Percentiles rank a stretch among this genome's conserved stretches.
These are phyloP conservation scores for Hyalella azteca DNA, from an alignment of 2,888 invertebrate species.

Conservation along the genomic window DNA sequence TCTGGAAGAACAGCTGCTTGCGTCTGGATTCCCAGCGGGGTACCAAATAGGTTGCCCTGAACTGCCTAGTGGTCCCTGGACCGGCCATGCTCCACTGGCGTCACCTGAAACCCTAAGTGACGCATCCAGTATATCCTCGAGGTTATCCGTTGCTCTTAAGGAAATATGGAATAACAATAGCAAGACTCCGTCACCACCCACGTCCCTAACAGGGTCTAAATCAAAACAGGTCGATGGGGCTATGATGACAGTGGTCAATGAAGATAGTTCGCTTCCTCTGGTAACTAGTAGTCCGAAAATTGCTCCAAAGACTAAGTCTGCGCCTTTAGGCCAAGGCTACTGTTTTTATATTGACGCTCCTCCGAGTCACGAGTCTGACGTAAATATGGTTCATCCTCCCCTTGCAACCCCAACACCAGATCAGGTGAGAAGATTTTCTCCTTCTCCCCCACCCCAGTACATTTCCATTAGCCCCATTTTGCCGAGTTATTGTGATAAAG, in stretches of 20 bases:
- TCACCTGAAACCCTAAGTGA: constrained; percentile 83
- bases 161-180: constrained; percentile 39
- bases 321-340: constrained; percentile 52
- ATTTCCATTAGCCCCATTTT: constrained; percentile 56
- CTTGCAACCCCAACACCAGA: constrained; percentile 45
- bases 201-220: constrained; percentile 12
- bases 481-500: constrained; percentile 30
- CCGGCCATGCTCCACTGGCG: constrained; percentile 77
- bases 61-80: constrained; percentile 70
- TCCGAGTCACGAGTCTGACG: constrained; percentile 29
- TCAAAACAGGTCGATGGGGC: background rate
- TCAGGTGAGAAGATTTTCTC: constrained; percentile 44
- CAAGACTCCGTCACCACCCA: constrained; percentile 33
- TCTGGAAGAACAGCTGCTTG: constrained; percentile 60
- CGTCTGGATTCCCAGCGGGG: constrained; percentile 44
- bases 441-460: constrained; percentile 47
- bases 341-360: constrained; percentile 57
- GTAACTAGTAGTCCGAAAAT: constrained; percentile 26
- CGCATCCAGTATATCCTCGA: constrained; percentile 77
- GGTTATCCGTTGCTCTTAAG: constrained; percentile 60
- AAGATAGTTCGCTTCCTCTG: background rate
- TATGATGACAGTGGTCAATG: background rate
- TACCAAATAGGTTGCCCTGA: constrained; percentile 60
- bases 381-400: constrained; percentile 12
- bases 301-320: constrained; percentile 39